Evolutionary conservation across 1,140 invertebrate species (phyloP).

Genomic region (Pantala flavescens): DNA sequence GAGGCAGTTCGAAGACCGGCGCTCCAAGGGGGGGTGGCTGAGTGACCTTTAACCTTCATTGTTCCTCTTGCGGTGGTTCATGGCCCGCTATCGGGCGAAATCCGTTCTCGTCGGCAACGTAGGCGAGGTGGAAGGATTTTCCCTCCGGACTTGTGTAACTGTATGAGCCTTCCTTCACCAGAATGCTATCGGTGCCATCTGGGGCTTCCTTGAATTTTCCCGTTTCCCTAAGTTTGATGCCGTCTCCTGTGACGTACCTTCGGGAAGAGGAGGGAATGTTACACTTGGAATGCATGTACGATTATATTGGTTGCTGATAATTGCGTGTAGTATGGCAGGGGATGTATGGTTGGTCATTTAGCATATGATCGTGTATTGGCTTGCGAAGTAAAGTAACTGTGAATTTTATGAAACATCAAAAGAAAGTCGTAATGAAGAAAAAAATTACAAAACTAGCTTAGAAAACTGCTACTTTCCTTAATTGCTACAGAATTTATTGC

Average conservation of each 20-base stretch:
- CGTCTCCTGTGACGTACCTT: not conserved
- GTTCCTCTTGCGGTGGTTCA: not conserved
- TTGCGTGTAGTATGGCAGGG: too few species aligned
- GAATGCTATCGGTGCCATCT: not conserved
- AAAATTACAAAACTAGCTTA: too few species aligned
- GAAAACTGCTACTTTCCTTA: too few species aligned
- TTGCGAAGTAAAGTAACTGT: too few species aligned
- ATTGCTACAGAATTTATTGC: too few species aligned
- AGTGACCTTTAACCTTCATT: constrained; percentile 6
- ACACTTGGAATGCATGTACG: too few species aligned
- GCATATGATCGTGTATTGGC: too few species aligned
- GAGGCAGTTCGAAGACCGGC: not conserved
- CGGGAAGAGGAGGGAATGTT: not conserved
- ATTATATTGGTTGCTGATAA: too few species aligned
- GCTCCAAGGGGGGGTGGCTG: not conserved
- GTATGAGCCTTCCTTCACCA: constrained; percentile 26
- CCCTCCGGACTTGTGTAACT: constrained; percentile 15
- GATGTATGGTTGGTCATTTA: too few species aligned
- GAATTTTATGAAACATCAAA: too few species aligned
- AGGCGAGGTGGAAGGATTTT: not conserved
- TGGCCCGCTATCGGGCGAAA: constrained; percentile 18
- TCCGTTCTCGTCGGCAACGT: constrained; percentile 10
- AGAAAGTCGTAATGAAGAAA: too few species aligned
- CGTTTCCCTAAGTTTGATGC: not conserved
- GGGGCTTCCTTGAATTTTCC: not conserved